phyloP scores from a whole-genome alignment of 1,140 invertebrate species.

The Penaeus chinensis region DNA sequence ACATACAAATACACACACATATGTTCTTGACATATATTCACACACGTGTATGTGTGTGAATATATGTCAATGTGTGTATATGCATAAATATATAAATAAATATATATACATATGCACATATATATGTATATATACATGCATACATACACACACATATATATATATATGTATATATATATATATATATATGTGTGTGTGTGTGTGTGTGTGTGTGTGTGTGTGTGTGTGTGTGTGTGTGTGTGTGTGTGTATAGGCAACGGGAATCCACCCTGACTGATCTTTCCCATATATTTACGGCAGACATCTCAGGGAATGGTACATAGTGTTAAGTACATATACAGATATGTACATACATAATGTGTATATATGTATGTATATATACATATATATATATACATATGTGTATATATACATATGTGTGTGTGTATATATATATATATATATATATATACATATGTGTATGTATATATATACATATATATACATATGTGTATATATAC shows the following conservation, averaged over 20 bases:
- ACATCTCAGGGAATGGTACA: too few species aligned
- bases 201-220: background rate
- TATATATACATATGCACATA: background rate
- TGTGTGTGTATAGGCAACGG: background rate
- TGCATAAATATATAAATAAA: background rate
- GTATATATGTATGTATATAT: too few species aligned
- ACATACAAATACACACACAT: conserved; percentile 7
- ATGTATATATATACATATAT: too few species aligned
- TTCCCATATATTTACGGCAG: background rate
- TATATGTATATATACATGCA: too few species aligned
- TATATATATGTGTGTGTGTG: too few species aligned
- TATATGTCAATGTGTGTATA: conserved; percentile 7
- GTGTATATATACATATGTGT: too few species aligned
- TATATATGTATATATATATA: too few species aligned
- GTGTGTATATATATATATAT: too few species aligned
- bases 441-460: background rate
- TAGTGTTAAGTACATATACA: background rate
- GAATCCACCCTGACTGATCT: too few species aligned
- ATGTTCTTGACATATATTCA: conserved; percentile 9
- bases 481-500: too few species aligned
- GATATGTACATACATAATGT: background rate
- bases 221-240: background rate
- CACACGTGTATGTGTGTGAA: background rate
- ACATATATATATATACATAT: too few species aligned
- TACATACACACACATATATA: too few species aligned